phyloP scores from a whole-genome alignment of 2,888 invertebrate genomes.

The Agrotis ipsilon region DNA sequence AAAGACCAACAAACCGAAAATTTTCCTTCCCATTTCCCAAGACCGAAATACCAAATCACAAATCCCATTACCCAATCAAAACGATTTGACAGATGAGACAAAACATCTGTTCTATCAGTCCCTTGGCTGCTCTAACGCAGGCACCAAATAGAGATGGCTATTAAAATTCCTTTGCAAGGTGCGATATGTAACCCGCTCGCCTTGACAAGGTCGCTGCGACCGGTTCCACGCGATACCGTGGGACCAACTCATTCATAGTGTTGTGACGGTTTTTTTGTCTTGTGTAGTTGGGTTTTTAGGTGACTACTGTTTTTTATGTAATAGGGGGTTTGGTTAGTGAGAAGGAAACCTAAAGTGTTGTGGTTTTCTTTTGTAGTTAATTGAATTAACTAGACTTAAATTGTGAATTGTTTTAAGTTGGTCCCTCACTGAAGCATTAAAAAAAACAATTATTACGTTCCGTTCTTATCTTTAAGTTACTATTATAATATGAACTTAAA shows the following conservation, averaged over 20 bases:
- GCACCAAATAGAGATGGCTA: slow-evolving; percentile 46
- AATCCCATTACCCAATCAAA: slow-evolving; percentile 29
- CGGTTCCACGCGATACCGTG: slow-evolving; percentile 63
- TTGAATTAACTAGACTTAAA: background rate
- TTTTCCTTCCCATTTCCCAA: background rate
- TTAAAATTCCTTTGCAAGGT: slow-evolving; percentile 62
- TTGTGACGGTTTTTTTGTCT: slow-evolving; percentile 43
- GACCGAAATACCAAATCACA: background rate
- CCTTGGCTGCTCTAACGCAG: slow-evolving; percentile 34
- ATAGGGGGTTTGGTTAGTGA: background rate
- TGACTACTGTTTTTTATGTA: slow-evolving; percentile 13
- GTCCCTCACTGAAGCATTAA: too few species aligned
- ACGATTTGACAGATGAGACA: slow-evolving; percentile 20
- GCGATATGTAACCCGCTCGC: slow-evolving; percentile 71
- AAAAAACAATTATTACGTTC: too few species aligned
- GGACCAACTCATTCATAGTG: slow-evolving; percentile 62
- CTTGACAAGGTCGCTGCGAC: slow-evolving; percentile 80
- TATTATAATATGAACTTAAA: too few species aligned
- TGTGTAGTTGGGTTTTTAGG: slow-evolving; percentile 16
- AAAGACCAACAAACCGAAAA: background rate
- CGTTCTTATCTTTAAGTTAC: too few species aligned
- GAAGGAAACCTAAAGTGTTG: background rate
- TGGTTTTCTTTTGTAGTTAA: background rate
- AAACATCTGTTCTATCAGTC: slow-evolving; percentile 34
- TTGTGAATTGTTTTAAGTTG: too few species aligned